Base-by-base conservation (phyloP, 2,888 invertebrate species). In the Orthosia incerta region DNA sequence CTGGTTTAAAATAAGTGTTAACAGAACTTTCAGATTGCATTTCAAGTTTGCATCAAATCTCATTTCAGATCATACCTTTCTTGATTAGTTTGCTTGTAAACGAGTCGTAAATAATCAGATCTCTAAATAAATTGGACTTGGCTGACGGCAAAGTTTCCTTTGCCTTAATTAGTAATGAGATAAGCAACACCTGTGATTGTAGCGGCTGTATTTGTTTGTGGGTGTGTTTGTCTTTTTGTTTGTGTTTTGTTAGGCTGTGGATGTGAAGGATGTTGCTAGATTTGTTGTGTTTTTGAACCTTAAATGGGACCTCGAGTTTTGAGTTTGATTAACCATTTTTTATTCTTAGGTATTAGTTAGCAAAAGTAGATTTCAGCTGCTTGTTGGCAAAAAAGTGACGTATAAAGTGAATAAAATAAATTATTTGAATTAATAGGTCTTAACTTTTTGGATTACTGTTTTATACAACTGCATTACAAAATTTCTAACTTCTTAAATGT, bases 111-210 rank as follows among this genome's bases (percentile, higher is more conserved):
- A 86, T 87, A 83, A 86, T 76, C 66, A 74, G 79, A 86, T 87
- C 80, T 83, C 66, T 86, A 87, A 84, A 88, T 88, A 82, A 88
- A 82, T 85, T 70, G 63, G 81, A 79, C 67, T 71, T 61, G 72
- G 86, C 79, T 56, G 84, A 71, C 74, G 78, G 77, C 79, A 85
- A 76, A 80, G 86, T 87, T 88, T 89, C 86, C 75, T 31, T 60
- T 68, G 80, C 83, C 85, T 89, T 90, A 91, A 89, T 90, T 91
- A 89, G 87, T 83, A 78, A 85, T 76, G 76, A 86, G 90, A 90
- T 91, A 91, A 89, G 86, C 85, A 87, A 89, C 90, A 92, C 89
- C 89, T 92, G 90, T 89, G 88, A 88, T 85, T 86, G 87, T 88
- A 85, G 87, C 89, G 83, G 89, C 88, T 79, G 84, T 73, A 9